phyloP scores from a whole-genome alignment of 2,888 invertebrate species.

The Schrankia costaestrigalis region DNA sequence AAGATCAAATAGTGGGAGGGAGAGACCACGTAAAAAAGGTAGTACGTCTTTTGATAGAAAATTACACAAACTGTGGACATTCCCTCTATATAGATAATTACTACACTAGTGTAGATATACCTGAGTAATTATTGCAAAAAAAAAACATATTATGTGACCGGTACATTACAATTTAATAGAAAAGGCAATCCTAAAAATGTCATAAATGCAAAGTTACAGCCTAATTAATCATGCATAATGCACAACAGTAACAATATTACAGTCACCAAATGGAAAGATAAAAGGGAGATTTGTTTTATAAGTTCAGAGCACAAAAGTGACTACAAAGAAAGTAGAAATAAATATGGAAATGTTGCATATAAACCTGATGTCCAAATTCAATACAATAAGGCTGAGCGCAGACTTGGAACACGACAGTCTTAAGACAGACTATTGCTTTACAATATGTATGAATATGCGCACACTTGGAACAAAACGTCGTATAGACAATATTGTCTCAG shows the following conservation, averaged over 20 bases:
- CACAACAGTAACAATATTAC: slow-evolving; percentile 9
- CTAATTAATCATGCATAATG: slow-evolving; percentile 11
- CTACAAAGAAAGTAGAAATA: slow-evolving; percentile 3
- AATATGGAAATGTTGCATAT: slow-evolving; percentile 7
- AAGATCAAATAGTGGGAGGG: slow-evolving; percentile 9
- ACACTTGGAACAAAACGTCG: too few species aligned
- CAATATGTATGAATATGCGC: too few species aligned
- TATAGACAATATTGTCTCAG: too few species aligned
- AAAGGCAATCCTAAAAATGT: slow-evolving; percentile 10
- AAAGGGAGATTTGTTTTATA: slow-evolving; percentile 5
- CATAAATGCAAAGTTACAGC: slow-evolving; percentile 7
- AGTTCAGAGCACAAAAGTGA: slow-evolving; percentile 5
- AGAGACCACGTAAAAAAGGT: slow-evolving; percentile 16
- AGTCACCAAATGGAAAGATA: slow-evolving; percentile 6
- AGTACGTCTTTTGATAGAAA: slow-evolving; percentile 8
- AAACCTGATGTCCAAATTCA: slow-evolving; percentile 6
- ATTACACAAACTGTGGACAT: slow-evolving; percentile 14
- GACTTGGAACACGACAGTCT: too few species aligned
- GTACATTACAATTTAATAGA: slow-evolving; percentile 15
- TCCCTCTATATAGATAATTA: slow-evolving; percentile 16
- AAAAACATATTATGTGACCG: slow-evolving; percentile 9
- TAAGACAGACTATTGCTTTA: too few species aligned
- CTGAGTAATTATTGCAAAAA: slow-evolving; percentile 15
- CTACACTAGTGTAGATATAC: slow-evolving; percentile 17
- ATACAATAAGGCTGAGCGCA: too few species aligned